A percentile compares a stretch with the other conserved stretches of the same genome.
phyloP scores from a whole-genome alignment of 1,140 invertebrate species.

The Elymnias hypermnestra region DNA sequence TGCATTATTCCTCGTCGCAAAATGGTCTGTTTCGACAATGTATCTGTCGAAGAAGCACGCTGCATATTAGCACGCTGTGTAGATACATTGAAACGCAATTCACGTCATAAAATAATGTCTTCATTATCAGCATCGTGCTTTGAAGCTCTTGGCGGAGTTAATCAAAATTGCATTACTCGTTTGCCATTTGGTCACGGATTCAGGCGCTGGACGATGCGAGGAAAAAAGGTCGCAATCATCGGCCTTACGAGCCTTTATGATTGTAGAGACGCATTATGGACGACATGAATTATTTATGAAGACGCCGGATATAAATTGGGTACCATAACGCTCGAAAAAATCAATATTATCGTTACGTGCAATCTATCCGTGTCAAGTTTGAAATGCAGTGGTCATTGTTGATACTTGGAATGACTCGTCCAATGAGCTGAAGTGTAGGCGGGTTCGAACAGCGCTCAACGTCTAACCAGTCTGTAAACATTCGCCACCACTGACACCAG shows the following conservation, averaged over 20 bases:
- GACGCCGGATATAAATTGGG: constrained; percentile 7
- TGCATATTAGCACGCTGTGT: constrained; percentile 8
- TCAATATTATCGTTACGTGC: constrained; percentile 27
- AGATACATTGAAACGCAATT: constrained; percentile 25
- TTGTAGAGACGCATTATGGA: constrained; percentile 35
- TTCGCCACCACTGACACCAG: constrained; percentile 36
- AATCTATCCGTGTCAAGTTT: constrained; percentile 11
- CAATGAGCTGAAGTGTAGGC: constrained; percentile 48
- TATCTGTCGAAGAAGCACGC: background rate
- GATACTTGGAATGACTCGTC: constrained; percentile 41
- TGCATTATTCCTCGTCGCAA: background rate
- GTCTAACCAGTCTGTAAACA: constrained; percentile 68
- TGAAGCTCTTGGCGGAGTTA: constrained; percentile 35
- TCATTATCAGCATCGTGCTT: constrained; percentile 38
- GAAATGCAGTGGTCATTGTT: constrained; percentile 37
- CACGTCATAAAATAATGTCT: constrained; percentile 52
- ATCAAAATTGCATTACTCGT: constrained; percentile 67
- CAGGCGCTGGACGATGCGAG: constrained; percentile 29
- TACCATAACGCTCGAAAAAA: constrained; percentile 17
- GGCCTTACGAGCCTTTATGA: constrained; percentile 36
- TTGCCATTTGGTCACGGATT: constrained; percentile 51
- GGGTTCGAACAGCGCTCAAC: constrained; percentile 31
- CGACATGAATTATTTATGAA: constrained; percentile 17
- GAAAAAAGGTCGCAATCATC: constrained; percentile 35
- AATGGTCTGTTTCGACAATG: constrained; percentile 1